Conservation (phyloP, 2,113 vertebrate species). For the Bos javanicus region DNA sequence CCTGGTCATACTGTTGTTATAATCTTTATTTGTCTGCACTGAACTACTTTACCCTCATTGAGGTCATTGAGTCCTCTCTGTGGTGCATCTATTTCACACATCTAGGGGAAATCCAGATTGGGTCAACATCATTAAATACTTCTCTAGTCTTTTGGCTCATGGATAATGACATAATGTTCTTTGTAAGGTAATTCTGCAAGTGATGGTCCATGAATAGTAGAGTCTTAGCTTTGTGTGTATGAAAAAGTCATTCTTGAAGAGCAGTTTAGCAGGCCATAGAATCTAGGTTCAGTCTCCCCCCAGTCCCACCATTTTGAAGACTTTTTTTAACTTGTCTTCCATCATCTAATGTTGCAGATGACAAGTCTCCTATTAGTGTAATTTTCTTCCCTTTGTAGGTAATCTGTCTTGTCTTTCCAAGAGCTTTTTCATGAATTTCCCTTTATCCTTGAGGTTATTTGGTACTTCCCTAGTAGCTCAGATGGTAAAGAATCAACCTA, state of each 20-base stretch:
- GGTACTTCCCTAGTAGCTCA: not conserved
- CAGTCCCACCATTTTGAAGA: not conserved
- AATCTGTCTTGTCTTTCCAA: not conserved
- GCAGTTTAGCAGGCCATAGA: not conserved
- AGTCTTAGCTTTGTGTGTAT: not conserved
- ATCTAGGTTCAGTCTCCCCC: not conserved
- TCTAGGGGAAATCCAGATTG: not conserved
- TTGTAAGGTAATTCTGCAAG: not conserved
- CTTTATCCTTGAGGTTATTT: not conserved
- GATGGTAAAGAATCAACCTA: not conserved
- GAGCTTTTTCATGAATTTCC: not conserved
- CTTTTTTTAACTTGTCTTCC: not conserved
- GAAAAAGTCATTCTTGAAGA: slow-evolving; percentile 19
- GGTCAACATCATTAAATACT: not conserved
- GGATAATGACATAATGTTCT: not conserved
- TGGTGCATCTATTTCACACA: not conserved
- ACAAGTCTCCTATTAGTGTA: not conserved
- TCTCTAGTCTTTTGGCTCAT: not conserved
- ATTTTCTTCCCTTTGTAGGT: not conserved
- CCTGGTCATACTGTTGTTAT: not conserved
- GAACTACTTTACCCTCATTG: not conserved
- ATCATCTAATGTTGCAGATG: not conserved
- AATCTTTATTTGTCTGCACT: slow-evolving; percentile 17
- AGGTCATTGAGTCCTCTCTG: not conserved
- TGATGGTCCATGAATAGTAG: not conserved